A percentile compares a stretch with the other conserved stretches of the same genome.
These are phyloP conservation scores for Nautilus pompilius DNA, from an alignment of 1,140 invertebrate species.

Conservation along the genomic window DNA sequence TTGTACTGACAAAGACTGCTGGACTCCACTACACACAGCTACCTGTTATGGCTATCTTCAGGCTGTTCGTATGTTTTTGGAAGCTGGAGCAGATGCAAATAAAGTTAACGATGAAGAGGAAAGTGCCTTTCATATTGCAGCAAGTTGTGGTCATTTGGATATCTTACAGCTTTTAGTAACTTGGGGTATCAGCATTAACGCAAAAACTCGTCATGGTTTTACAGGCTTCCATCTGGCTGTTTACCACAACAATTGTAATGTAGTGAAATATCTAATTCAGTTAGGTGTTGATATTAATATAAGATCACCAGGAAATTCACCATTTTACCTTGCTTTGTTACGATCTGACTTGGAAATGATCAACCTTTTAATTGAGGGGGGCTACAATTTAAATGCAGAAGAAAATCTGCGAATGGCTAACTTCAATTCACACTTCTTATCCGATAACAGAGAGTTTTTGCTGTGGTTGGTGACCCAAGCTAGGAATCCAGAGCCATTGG, in stretches of 20 bases:
- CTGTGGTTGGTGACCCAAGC: no score
- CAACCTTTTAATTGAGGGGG: not conserved
- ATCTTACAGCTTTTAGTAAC: constrained; percentile 27
- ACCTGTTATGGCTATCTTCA: constrained; percentile 39
- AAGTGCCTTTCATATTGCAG: constrained; percentile 38
- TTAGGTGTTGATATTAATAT: constrained; percentile 27
- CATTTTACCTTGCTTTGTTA: constrained; percentile 23
- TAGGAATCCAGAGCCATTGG: no score
- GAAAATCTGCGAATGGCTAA: not conserved
- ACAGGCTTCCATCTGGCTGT: constrained; percentile 41
- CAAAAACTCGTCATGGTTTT: constrained; percentile 30
- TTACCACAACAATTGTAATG: constrained; percentile 30
- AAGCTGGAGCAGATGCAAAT: constrained; percentile 23
- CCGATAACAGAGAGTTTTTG: no score
- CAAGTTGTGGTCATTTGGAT: constrained; percentile 28
- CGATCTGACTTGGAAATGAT: not conserved
- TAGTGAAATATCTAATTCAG: constrained; percentile 31
- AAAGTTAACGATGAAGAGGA: constrained; percentile 30
- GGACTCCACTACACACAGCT: constrained; percentile 43
- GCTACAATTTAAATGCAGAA: not conserved
- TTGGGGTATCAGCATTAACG: constrained; percentile 22
- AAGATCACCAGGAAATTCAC: constrained; percentile 18
- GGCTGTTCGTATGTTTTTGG: constrained; percentile 27
- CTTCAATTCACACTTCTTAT: no score
- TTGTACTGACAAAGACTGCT: constrained; percentile 33